These are phyloP conservation scores for Syrmaticus mikado DNA, from an alignment of 2,113 vertebrate genomes.

Conservation along the genomic window DNA sequence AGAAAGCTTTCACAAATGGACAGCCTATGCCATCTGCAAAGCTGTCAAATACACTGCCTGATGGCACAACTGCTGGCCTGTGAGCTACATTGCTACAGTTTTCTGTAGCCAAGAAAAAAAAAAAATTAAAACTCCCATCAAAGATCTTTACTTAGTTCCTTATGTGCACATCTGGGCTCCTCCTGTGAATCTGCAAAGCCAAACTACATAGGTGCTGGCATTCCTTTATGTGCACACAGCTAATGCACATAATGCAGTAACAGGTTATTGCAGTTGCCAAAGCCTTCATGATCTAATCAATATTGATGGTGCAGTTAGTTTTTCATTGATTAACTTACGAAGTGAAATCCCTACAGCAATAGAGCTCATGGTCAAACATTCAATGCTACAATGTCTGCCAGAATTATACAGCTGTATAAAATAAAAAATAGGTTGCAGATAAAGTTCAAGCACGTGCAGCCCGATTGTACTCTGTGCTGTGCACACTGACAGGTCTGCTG, in stretches of 20 bases:
- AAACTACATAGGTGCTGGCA: neutral
- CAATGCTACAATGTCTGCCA: neutral
- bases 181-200: neutral
- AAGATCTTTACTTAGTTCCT: neutral
- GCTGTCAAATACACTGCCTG: neutral
- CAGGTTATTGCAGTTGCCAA: neutral
- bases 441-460: neutral
- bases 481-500: neutral
- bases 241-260: neutral
- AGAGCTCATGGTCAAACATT: neutral
- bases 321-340: neutral
- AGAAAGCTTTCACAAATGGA: constrained; percentile 12
- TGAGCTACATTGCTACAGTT: neutral
- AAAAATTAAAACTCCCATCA: neutral
- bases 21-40: neutral
- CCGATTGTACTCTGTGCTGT: rapidly evolving
- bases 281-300: neutral
- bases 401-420: rapidly evolving
- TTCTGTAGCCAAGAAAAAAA: neutral
- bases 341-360: neutral
- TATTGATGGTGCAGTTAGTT: neutral
- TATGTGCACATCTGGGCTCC: neutral
- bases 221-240: neutral
- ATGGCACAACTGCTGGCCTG: neutral
- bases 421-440: neutral